Percentiles rank a stretch among this genome's conserved stretches.
Evolutionary conservation across 2,797 vertebrate species (phyloP).

Genomic region (Scyliorhinus canicula): DNA sequence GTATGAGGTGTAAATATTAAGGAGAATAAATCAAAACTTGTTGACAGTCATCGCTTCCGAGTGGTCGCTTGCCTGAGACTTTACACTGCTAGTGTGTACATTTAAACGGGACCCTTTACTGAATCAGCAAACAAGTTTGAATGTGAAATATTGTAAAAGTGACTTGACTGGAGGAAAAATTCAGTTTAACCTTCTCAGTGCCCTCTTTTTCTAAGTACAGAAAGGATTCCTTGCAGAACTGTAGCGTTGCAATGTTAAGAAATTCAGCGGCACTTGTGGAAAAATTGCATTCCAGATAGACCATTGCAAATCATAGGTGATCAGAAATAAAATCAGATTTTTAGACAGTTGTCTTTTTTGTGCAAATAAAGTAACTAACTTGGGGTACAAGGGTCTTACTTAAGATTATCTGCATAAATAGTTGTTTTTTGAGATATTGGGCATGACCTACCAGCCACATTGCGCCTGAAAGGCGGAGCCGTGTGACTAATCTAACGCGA

Average conservation of each 20-base stretch:
- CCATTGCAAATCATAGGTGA: not conserved
- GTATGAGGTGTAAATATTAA: too few relatives aligned
- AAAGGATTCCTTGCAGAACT: too few relatives aligned
- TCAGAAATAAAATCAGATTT: not conserved
- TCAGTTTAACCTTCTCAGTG: too few relatives aligned
- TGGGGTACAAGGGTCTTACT: not conserved
- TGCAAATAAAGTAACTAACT: not conserved
- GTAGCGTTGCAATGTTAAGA: not conserved
- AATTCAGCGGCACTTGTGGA: not conserved
- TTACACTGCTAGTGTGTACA: too few relatives aligned
- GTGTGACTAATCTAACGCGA: too few relatives aligned
- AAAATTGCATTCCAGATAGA: not conserved
- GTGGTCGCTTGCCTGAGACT: too few relatives aligned
- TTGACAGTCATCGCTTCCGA: too few relatives aligned
- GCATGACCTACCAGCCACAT: too few relatives aligned
- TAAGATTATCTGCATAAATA: not conserved
- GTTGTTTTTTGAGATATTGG: too few relatives aligned
- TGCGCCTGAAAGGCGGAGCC: too few relatives aligned
- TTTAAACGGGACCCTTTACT: not conserved
- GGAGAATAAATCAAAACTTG: too few relatives aligned
- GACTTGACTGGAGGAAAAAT: not conserved
- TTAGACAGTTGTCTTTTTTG: not conserved
- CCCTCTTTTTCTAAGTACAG: too few relatives aligned
- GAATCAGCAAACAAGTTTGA: not conserved
- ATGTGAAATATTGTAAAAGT: not conserved